These are phyloP conservation scores for Lucilia cuprina DNA, from an alignment of 1,140 invertebrate species.

Conservation along the genomic window DNA sequence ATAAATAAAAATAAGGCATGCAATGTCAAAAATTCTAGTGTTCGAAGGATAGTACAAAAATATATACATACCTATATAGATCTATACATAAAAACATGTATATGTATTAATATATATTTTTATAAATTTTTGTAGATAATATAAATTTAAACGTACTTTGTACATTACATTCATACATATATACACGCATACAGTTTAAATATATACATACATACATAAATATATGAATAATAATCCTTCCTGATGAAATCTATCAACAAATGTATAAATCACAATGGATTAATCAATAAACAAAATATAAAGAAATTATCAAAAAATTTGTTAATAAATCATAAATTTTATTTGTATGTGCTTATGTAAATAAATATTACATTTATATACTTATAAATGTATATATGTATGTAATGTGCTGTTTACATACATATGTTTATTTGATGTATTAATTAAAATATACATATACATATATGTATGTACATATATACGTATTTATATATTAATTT, in stretches of 20 bases:
- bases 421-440: neutral
- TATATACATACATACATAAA: neutral
- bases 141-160: neutral
- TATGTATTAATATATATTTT: neutral
- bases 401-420: neutral
- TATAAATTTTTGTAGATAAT: too few relatives aligned
- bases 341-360: too few relatives aligned
- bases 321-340: too few relatives aligned
- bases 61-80: neutral
- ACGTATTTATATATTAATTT: neutral
- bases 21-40: constrained; percentile 26
- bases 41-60: constrained; percentile 21
- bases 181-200: neutral
- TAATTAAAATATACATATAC: neutral
- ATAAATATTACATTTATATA: too few relatives aligned
- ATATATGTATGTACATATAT: neutral
- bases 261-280: too few relatives aligned
- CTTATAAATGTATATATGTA: neutral
- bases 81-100: neutral
- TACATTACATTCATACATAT: neutral
- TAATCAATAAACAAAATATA: too few relatives aligned
- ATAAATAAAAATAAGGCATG: constrained; percentile 31
- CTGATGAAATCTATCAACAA: too few relatives aligned
- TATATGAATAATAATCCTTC: neutral
- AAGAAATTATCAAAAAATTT: too few relatives aligned